phyloP scores from a whole-genome alignment of 1,140 invertebrate species.

The Drosophila bocqueti region DNA sequence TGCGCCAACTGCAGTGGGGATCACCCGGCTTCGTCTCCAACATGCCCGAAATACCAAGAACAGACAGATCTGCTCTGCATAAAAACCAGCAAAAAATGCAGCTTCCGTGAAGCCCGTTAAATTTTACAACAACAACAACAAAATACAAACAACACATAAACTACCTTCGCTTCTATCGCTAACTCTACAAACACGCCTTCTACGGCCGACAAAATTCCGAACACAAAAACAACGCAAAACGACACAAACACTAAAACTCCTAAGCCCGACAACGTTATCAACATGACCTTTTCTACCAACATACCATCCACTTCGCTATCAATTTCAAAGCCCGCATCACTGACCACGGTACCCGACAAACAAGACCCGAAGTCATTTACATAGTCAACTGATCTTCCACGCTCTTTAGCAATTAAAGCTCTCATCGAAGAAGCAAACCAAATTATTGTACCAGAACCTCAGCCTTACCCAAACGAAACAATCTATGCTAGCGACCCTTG shows the following conservation, averaged over 20 bases:
- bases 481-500: not conserved
- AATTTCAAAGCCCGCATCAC: not conserved
- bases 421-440: not conserved
- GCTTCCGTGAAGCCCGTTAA: too few relatives aligned
- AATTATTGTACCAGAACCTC: not conserved
- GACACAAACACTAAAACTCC: too few relatives aligned
- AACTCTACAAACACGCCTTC: too few relatives aligned
- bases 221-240: too few relatives aligned
- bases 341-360: not conserved
- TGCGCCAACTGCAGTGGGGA: too few relatives aligned
- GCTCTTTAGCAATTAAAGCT: not conserved
- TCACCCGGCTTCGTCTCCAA: not conserved
- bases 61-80: not conserved
- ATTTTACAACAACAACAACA: too few relatives aligned
- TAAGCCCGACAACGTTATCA: not conserved
- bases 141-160: too few relatives aligned
- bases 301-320: not conserved
- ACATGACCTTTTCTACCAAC: not conserved
- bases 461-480: not conserved
- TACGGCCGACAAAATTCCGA: too few relatives aligned
- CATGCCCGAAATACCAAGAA: not conserved
- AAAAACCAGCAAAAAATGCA: not conserved
- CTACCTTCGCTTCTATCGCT: too few relatives aligned
- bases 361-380: not conserved
- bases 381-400: not conserved